These are phyloP conservation scores for Lutjanus erythropterus DNA, from an alignment of 2,113 vertebrate genomes.

Conservation along the genomic window DNA sequence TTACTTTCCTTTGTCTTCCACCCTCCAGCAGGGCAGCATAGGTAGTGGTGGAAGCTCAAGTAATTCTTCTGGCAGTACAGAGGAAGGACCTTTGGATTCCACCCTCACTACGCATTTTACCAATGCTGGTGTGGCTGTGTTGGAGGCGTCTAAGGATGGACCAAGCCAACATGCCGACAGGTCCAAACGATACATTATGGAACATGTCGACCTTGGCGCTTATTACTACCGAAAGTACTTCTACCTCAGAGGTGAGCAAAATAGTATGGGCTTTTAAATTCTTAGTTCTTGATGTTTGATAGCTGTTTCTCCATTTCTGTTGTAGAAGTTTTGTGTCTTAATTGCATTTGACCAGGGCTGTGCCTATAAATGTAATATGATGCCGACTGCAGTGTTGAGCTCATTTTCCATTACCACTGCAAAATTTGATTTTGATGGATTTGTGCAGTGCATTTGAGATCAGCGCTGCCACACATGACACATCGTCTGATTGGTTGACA, in stretches of 20 bases:
- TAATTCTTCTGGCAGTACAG: slow-evolving; percentile 86
- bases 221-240: slow-evolving; percentile 98
- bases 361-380: too few relatives aligned
- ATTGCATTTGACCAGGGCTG: too few relatives aligned
- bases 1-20: slow-evolving; percentile 27
- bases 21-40: slow-evolving; percentile 88
- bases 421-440: too few relatives aligned
- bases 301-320: not conserved
- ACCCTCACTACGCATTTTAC: slow-evolving; percentile 93
- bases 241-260: slow-evolving; percentile 94
- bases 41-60: slow-evolving; percentile 82
- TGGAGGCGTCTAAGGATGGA: slow-evolving; percentile 94
- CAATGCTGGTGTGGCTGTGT: slow-evolving; percentile 95
- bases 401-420: too few relatives aligned
- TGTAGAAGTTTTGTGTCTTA: not conserved
- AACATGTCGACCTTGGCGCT: slow-evolving; percentile 95
- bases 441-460: too few relatives aligned
- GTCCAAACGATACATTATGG: slow-evolving; percentile 94
- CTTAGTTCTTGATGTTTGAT: not conserved
- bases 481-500: too few relatives aligned
- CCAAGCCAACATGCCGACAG: slow-evolving; percentile 92
- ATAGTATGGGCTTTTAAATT: not conserved
- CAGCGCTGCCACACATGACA: too few relatives aligned
- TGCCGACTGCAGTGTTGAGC: too few relatives aligned
- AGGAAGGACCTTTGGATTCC: slow-evolving; percentile 92